Percentiles rank a stretch among this genome's conserved stretches.
Evolutionary conservation across 2,888 invertebrate species (phyloP).

Genomic region (Venustoraphidia nigricollis): DNA sequence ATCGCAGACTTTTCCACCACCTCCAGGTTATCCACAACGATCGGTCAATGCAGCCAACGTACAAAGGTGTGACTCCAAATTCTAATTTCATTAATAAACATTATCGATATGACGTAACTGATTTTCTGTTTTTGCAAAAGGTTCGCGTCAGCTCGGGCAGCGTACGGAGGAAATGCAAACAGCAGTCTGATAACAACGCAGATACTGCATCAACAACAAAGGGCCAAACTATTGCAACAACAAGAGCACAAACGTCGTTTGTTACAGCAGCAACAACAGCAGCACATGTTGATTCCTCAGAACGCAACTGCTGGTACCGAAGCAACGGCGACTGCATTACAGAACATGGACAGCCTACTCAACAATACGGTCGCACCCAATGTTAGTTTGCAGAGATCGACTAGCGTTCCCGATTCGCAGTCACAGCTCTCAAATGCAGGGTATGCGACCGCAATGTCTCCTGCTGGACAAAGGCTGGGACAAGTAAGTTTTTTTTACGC

Average conservation of each 20-base stretch:
- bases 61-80: too few relatives aligned
- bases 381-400: conserved; percentile 65
- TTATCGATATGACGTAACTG: too few relatives aligned
- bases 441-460: too few relatives aligned
- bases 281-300: conserved; percentile 66
- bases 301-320: conserved; percentile 42
- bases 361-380: conserved; percentile 80
- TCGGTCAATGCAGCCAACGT: conserved; percentile 8
- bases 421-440: conserved; percentile 34
- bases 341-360: conserved; percentile 70
- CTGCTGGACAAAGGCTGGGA: too few relatives aligned
- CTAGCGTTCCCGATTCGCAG: conserved; percentile 37
- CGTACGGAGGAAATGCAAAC: neutral
- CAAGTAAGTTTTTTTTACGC: too few relatives aligned
- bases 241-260: conserved; percentile 51
- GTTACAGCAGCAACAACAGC: conserved; percentile 64
- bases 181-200: conserved; percentile 13
- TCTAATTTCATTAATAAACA: too few relatives aligned
- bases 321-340: conserved; percentile 35
- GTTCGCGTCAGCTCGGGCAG: too few relatives aligned
- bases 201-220: conserved; percentile 35
- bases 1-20: conserved; percentile 20
- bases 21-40: conserved; percentile 23
- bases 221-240: conserved; percentile 22
- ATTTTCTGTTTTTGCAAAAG: too few relatives aligned